Evolutionary conservation across 2,113 vertebrate species (phyloP).

Genomic region (Tachycineta bicolor): DNA sequence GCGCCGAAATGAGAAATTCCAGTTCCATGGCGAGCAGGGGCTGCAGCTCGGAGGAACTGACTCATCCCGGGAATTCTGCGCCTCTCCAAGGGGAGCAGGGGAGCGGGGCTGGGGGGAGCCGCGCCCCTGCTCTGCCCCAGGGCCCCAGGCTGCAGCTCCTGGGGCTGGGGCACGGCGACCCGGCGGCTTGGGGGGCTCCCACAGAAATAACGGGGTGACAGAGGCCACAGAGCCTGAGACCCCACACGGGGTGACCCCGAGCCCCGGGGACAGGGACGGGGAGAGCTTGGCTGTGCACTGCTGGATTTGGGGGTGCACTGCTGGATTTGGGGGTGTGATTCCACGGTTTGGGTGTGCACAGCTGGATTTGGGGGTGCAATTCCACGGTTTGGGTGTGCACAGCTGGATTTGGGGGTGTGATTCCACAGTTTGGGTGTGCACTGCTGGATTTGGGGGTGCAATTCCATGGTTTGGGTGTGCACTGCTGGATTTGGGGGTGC

Average conservation of each 20-base stretch:
- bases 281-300: background rate
- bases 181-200: background rate
- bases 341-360: fast-evolving
- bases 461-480: background rate
- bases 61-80: conserved; percentile 21
- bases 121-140: background rate
- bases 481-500: no score
- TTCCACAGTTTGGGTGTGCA: fast-evolving
- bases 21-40: conserved; percentile 13
- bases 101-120: background rate
- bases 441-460: fast-evolving
- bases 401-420: fast-evolving
- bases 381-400: fast-evolving
- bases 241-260: fast-evolving
- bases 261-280: background rate
- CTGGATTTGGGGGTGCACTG: background rate
- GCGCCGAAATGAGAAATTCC: conserved; percentile 12
- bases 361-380: no score
- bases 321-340: no score
- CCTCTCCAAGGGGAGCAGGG: background rate
- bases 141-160: background rate
- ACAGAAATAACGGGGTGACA: background rate
- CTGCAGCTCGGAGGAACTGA: conserved; percentile 42
- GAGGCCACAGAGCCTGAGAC: background rate
- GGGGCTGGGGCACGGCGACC: background rate